Percentiles rank a stretch among this genome's conserved stretches.
phyloP scores from a whole-genome alignment of 2,113 vertebrate genomes.

The Ursus arctos region DNA sequence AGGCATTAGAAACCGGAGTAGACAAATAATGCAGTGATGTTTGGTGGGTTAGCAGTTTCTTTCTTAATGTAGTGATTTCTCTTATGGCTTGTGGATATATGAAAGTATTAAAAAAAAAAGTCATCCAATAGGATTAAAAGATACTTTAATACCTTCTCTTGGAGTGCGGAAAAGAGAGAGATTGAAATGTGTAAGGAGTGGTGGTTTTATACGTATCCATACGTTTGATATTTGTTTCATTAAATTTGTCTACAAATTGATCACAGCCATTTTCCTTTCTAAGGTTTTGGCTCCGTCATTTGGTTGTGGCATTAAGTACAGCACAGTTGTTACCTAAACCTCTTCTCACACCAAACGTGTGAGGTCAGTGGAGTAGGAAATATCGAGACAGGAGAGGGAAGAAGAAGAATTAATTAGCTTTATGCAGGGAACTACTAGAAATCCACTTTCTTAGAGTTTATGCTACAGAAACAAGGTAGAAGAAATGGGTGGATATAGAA shows the following conservation, averaged over 20 bases:
- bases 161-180: neutral
- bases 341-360: neutral
- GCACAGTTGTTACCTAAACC: neutral
- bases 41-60: neutral
- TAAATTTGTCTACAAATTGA: conserved; percentile 21
- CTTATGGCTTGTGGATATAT: conserved; percentile 13
- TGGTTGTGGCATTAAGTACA: conserved; percentile 59
- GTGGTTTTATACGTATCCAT: neutral
- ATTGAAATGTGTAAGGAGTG: neutral
- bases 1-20: neutral
- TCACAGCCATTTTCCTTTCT: neutral
- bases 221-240: neutral
- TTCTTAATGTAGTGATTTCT: conserved; percentile 30
- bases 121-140: neutral
- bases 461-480: neutral
- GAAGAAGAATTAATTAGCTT: neutral
- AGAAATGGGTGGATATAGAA: neutral
- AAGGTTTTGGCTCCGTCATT: neutral
- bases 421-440: neutral
- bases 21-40: neutral
- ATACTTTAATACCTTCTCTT: conserved; percentile 27
- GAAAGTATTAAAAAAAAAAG: conserved; percentile 8
- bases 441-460: neutral
- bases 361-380: neutral
- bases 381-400: neutral